Conservation (phyloP, 2,888 invertebrate species). For the Acanthosoma haemorrhoidale region DNA sequence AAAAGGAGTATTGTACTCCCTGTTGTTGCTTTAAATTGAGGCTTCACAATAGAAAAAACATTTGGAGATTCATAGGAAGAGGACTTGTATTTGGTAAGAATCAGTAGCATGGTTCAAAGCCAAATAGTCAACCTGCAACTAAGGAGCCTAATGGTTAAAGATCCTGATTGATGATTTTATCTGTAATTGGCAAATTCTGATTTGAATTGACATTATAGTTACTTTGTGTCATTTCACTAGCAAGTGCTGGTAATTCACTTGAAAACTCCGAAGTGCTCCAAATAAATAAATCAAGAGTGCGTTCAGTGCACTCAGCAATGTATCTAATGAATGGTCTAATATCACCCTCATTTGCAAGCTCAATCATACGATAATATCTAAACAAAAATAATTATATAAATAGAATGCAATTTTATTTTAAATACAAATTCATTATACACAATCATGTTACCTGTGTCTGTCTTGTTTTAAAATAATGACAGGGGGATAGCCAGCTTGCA, state of each 20-base stretch:
- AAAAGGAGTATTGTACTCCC: not conserved
- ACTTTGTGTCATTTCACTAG: constrained; percentile 6
- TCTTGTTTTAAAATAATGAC: constrained; percentile 86
- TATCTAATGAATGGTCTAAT: constrained; percentile 93
- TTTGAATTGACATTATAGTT: not conserved
- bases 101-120: no score
- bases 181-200: not conserved
- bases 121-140: no score
- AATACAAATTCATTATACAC: not conserved
- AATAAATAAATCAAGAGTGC: constrained; percentile 79
- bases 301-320: constrained; percentile 87
- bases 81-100: no score
- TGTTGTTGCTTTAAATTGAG: not conserved
- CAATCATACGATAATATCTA: constrained; percentile 81
- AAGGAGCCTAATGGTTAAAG: not conserved
- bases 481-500: constrained; percentile 94
- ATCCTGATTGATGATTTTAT: not conserved
- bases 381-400: not conserved
- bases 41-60: not conserved
- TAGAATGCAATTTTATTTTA: not conserved
- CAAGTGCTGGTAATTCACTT: constrained; percentile 38
- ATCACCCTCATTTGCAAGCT: constrained; percentile 90
- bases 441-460: constrained; percentile 52
- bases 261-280: constrained; percentile 71
- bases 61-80: no score